A percentile compares a stretch with the other conserved stretches of the same genome.
phyloP scores from a whole-genome alignment of 2,113 vertebrate species.

The Labeo rohita region DNA sequence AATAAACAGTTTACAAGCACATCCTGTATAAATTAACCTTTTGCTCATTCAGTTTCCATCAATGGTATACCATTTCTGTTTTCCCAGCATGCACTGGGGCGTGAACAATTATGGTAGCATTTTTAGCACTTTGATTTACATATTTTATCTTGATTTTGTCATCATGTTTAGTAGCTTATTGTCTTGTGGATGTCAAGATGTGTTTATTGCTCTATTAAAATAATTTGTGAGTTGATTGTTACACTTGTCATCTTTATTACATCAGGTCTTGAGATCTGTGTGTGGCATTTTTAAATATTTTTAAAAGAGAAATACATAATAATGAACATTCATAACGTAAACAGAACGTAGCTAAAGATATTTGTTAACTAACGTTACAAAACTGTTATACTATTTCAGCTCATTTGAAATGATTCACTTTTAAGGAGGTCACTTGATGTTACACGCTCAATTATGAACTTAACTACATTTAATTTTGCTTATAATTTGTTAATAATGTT shows the following conservation, averaged over 20 bases:
- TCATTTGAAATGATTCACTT: background rate
- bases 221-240: background rate
- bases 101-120: background rate
- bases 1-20: background rate
- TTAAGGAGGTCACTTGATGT: background rate
- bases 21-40: background rate
- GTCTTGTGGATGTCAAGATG: background rate
- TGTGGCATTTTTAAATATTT: background rate
- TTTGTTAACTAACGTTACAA: too few species aligned
- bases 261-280: background rate
- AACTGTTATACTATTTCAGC: background rate
- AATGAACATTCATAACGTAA: background rate
- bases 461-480: background rate
- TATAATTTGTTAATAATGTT: background rate
- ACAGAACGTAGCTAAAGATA: background rate
- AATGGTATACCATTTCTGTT: background rate
- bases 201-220: background rate
- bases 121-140: background rate
- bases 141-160: background rate
- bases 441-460: background rate
- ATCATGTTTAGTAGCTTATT: background rate
- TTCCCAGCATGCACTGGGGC: background rate
- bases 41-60: background rate
- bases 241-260: background rate
- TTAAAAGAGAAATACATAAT: background rate